phyloP scores from a whole-genome alignment of 1,140 invertebrate species.

The Drosophila ambigua region DNA sequence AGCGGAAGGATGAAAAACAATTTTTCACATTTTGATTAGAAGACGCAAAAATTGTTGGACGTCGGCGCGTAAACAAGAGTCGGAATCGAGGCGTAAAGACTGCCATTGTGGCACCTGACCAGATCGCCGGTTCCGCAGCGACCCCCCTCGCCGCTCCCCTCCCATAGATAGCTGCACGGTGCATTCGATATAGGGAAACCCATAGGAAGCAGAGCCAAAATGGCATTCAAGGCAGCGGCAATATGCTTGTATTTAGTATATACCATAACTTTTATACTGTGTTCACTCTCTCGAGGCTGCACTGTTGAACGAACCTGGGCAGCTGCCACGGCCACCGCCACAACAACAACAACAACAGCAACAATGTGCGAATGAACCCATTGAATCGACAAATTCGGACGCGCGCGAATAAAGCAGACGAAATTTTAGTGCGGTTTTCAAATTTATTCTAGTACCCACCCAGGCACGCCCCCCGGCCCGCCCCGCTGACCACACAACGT shows the following conservation, averaged over 20 bases:
- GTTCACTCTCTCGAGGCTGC: too few species aligned
- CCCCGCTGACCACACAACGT: background rate
- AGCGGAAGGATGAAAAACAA: slow-evolving; percentile 46
- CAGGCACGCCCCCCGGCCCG: background rate
- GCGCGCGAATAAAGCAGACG: slow-evolving; percentile 29
- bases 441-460: slow-evolving; percentile 54
- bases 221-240: too few species aligned
- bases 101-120: slow-evolving; percentile 10
- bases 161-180: too few species aligned
- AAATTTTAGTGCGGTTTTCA: slow-evolving; percentile 62
- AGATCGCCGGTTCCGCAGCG: too few species aligned
- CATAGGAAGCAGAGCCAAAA: background rate
- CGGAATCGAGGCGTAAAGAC: slow-evolving; percentile 41
- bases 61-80: slow-evolving; percentile 67
- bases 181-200: too few species aligned
- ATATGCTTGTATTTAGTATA: too few species aligned
- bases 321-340: slow-evolving; percentile 26
- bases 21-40: slow-evolving; percentile 65
- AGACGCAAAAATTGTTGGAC: slow-evolving; percentile 72
- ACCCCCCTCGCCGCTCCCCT: background rate
- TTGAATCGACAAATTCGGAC: slow-evolving; percentile 52
- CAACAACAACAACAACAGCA: slow-evolving; percentile 4
- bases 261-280: too few species aligned
- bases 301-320: slow-evolving; percentile 19
- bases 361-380: slow-evolving; percentile 63